phyloP scores from a whole-genome alignment of 2,113 vertebrate genomes.

The Albula glossodonta region DNA sequence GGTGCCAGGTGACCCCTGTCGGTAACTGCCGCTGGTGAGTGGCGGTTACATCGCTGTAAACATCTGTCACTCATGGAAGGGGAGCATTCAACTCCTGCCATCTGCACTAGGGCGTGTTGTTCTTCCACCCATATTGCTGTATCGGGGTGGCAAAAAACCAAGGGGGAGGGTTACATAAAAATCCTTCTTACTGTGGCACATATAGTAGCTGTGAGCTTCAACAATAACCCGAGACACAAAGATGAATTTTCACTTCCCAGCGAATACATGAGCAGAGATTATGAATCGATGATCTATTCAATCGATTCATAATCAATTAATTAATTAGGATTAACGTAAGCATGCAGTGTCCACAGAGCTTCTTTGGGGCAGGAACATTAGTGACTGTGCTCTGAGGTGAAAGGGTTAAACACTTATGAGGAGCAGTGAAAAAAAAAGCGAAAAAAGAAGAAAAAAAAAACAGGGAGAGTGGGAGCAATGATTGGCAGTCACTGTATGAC shows the following conservation, averaged over 20 bases:
- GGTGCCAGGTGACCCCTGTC: background rate
- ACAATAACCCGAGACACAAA: background rate
- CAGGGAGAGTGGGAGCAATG: conserved; percentile 46
- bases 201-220: background rate
- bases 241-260: background rate
- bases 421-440: conserved; percentile 37
- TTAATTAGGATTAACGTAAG: no score
- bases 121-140: background rate
- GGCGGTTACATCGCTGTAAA: background rate
- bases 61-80: background rate
- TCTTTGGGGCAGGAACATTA: no score
- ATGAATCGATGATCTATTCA: no score
- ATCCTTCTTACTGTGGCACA: no score
- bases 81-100: background rate
- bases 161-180: no score
- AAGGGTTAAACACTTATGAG: conserved; percentile 50
- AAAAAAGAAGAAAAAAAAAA: conserved; percentile 17
- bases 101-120: background rate
- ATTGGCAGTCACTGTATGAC: conserved; percentile 32
- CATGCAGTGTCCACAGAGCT: no score
- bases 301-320: no score
- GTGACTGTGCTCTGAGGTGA: background rate
- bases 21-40: background rate
- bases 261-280: background rate
- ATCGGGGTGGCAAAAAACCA: background rate